These are phyloP conservation scores for Eupithecia tripunctaria DNA, from an alignment of 2,888 invertebrate species.

Conservation along the genomic window DNA sequence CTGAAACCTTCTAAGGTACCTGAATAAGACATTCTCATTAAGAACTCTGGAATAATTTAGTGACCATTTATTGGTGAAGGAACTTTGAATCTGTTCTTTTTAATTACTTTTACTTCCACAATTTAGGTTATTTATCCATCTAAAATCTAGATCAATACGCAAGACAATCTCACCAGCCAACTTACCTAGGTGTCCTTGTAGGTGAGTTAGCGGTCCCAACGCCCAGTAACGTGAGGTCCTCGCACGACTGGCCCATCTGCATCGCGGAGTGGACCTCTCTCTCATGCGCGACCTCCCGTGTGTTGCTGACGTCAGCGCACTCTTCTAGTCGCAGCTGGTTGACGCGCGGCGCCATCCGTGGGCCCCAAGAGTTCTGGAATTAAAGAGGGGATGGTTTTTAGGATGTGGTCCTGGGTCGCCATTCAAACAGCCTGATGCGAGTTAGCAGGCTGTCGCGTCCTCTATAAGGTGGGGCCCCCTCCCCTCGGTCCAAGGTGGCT, in stretches of 20 bases:
- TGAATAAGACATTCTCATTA: no score
- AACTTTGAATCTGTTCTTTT: no score
- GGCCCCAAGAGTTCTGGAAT: slow-evolving; percentile 81
- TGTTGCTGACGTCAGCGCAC: slow-evolving; percentile 91
- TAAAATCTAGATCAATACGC: not conserved
- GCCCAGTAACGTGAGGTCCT: slow-evolving; percentile 89
- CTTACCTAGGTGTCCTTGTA: slow-evolving; percentile 66
- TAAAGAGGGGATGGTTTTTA: not conserved
- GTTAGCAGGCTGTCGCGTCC: no score
- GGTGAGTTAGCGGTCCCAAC: slow-evolving; percentile 81
- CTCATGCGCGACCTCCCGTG: slow-evolving; percentile 95
- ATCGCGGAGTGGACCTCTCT: slow-evolving; percentile 95
- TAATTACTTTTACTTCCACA: not conserved
- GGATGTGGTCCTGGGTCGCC: not conserved
- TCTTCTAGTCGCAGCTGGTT: slow-evolving; percentile 95
- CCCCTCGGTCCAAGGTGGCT: no score
- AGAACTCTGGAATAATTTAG: no score
- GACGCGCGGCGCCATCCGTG: slow-evolving; percentile 92
- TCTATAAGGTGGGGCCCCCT: no score
- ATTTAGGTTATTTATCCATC: no score
- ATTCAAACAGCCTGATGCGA: not conserved
- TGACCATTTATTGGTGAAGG: no score
- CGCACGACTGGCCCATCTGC: slow-evolving; percentile 97
- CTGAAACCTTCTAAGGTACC: no score
- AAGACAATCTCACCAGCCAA: slow-evolving; percentile 88